Conservation (phyloP, 2,113 vertebrate genomes). For the Calonectris borealis region DNA sequence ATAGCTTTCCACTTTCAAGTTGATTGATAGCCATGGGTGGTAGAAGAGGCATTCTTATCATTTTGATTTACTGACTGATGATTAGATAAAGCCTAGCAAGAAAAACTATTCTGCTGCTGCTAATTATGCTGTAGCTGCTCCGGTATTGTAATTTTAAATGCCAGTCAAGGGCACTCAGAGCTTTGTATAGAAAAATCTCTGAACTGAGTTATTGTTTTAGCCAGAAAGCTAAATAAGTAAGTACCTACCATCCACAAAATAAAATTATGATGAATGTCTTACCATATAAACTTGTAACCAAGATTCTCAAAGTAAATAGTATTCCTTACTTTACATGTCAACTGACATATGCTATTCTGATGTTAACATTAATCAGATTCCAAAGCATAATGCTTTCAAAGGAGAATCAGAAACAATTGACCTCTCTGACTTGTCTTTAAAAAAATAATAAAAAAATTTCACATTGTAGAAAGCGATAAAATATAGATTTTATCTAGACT, state of each 20-base stretch:
- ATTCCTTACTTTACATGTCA: not conserved
- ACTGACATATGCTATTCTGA: not conserved
- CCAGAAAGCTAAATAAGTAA: not conserved
- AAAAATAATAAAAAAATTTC: not conserved
- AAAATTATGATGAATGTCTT: not conserved
- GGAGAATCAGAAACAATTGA: not conserved
- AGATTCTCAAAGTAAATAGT: not conserved
- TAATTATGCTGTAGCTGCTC: not conserved
- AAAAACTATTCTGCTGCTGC: not conserved
- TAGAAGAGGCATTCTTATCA: not conserved
- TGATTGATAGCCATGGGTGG: not conserved
- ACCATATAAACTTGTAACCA: not conserved
- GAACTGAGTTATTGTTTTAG: not conserved
- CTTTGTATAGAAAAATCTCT: not conserved
- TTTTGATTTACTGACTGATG: slow-evolving; percentile 1
- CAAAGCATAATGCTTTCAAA: not conserved
- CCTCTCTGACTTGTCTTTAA: not conserved
- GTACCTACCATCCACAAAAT: not conserved
- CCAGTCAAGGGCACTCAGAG: not conserved
- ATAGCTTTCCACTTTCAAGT: not conserved
- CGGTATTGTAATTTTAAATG: not conserved
- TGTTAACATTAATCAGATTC: not conserved
- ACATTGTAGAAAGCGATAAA: not conserved
- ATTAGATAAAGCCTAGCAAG: not conserved
- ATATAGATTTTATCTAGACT: not conserved